Percentiles rank a stretch among this genome's conserved stretches.
Conservation (phyloP, 2,888 invertebrate species). For the Notocelia uddmanniana region DNA sequence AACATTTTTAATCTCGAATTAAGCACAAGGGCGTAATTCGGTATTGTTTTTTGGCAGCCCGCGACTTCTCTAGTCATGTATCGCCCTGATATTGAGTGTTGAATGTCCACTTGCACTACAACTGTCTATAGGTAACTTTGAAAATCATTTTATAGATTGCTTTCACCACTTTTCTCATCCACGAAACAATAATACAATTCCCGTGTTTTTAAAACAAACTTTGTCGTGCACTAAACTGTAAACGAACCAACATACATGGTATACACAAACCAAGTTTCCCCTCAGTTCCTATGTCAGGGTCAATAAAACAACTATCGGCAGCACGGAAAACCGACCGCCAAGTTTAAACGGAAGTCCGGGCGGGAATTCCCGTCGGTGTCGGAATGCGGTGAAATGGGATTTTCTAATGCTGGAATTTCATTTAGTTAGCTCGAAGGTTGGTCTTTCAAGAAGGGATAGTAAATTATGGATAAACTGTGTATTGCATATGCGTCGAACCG, state of each 20-base stretch:
- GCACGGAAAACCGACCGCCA: slow-evolving; percentile 14
- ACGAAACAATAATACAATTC: background rate
- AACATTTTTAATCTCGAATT: too few relatives aligned
- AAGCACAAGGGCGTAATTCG: too few relatives aligned
- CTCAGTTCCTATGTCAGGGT: slow-evolving; percentile 16
- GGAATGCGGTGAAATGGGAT: slow-evolving; percentile 21
- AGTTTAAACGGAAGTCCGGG: slow-evolving; percentile 32
- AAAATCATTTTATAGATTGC: background rate
- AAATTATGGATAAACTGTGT: background rate
- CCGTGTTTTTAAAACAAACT: background rate
- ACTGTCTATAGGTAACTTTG: background rate
- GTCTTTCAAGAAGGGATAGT: background rate
- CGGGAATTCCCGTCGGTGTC: background rate
- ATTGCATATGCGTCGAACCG: background rate
- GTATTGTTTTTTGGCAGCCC: too few relatives aligned
- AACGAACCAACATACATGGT: background rate
- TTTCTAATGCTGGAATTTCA: slow-evolving; percentile 33
- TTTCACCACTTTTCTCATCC: background rate
- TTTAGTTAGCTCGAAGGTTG: slow-evolving; percentile 11
- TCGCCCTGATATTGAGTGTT: too few relatives aligned
- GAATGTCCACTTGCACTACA: too few relatives aligned
- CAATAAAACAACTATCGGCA: slow-evolving; percentile 25
- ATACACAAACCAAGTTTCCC: slow-evolving; percentile 10
- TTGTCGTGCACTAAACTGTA: background rate
- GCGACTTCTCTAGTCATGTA: too few relatives aligned